phyloP scores from a whole-genome alignment of 2,113 vertebrate species.

The Athene cunicularia region DNA sequence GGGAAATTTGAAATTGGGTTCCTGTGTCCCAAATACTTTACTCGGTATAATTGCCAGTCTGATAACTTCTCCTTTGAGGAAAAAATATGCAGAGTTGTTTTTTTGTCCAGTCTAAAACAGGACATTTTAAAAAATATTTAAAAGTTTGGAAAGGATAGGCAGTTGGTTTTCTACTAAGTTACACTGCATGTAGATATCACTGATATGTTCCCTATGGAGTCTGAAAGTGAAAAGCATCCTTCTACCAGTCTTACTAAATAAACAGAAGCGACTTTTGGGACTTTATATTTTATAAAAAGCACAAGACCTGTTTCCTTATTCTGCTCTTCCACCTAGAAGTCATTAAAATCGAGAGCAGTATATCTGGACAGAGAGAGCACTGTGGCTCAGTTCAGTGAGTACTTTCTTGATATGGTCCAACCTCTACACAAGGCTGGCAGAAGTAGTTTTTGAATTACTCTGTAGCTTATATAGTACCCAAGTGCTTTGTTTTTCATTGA shows the following conservation, averaged over 20 bases:
- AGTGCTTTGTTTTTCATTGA: neutral
- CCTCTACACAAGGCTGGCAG: neutral
- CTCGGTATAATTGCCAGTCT: neutral
- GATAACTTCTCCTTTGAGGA: neutral
- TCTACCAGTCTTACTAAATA: neutral
- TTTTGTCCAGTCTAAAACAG: neutral
- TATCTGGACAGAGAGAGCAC: neutral
- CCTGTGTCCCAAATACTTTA: neutral
- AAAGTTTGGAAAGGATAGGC: neutral
- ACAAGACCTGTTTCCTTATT: neutral
- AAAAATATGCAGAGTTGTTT: neutral
- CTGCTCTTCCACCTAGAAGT: neutral
- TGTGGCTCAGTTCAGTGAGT: neutral
- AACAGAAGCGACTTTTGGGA: neutral
- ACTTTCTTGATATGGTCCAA: neutral
- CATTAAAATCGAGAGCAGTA: neutral
- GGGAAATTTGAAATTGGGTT: neutral
- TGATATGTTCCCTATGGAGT: accelerated
- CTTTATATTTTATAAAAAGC: neutral
- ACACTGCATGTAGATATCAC: neutral
- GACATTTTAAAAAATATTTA: neutral
- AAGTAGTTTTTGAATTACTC: neutral
- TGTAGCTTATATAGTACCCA: neutral
- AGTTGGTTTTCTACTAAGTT: neutral
- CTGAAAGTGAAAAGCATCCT: neutral